These are phyloP conservation scores for Brenthis ino DNA, from an alignment of 2,888 invertebrate genomes.

Conservation along the genomic window DNA sequence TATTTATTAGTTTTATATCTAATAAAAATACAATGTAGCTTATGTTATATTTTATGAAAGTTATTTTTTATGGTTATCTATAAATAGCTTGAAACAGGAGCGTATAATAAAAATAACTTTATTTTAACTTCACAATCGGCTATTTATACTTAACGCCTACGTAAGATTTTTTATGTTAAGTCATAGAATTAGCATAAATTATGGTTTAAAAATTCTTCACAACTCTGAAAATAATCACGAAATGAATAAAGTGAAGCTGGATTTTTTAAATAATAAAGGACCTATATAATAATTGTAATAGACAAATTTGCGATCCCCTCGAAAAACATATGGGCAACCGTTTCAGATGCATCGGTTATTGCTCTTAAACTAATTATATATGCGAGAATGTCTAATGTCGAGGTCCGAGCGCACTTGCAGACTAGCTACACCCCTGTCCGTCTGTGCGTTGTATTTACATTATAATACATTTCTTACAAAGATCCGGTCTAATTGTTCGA, in stretches of 20 bases:
- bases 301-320: slow-evolving; percentile 20
- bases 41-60: too few species aligned
- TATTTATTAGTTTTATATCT: too few species aligned
- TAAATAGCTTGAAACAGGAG: too few species aligned
- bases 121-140: too few species aligned
- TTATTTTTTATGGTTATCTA: too few species aligned
- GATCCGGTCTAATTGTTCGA: slow-evolving; percentile 58
- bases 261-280: slow-evolving; percentile 9
- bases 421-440: slow-evolving; percentile 59
- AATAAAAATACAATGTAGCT: too few species aligned
- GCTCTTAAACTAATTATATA: slow-evolving; percentile 62
- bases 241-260: slow-evolving; percentile 5
- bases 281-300: slow-evolving; percentile 8
- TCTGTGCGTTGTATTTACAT: slow-evolving; percentile 60
- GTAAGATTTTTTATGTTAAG: not conserved
- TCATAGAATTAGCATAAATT: not conserved
- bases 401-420: slow-evolving; percentile 62
- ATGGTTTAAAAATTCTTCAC: not conserved
- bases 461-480: slow-evolving; percentile 56
- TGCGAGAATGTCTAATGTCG: slow-evolving; percentile 67
- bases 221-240: not conserved
- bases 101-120: too few species aligned
- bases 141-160: too few species aligned
- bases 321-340: slow-evolving; percentile 48
- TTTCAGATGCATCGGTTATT: slow-evolving; percentile 46